Conservation (phyloP, 2,113 vertebrate species). For the Carlito syrichta region DNA sequence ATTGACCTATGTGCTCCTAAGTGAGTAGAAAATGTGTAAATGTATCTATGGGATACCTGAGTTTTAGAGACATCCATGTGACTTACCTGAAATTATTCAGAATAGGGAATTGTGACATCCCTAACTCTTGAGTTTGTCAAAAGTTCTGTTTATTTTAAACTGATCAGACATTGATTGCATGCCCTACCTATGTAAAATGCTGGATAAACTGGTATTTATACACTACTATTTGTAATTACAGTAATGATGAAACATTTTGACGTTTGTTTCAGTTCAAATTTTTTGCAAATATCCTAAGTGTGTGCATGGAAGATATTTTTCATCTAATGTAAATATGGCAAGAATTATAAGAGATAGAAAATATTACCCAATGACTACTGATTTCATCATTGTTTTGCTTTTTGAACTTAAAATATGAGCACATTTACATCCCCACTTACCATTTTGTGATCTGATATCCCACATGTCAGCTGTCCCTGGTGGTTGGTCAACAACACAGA, state of each 20-base stretch:
- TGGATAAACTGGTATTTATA: neutral
- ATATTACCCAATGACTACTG: neutral
- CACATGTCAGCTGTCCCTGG: constrained; percentile 80
- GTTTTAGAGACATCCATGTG: neutral
- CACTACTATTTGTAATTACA: neutral
- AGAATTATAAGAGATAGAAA: neutral
- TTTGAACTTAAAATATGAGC: neutral
- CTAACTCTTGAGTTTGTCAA: neutral
- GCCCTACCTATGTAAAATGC: neutral
- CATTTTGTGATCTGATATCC: constrained; percentile 83
- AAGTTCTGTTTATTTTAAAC: neutral
- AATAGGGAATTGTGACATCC: neutral
- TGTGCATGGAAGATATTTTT: neutral
- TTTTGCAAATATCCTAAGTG: neutral
- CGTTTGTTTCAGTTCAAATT: neutral
- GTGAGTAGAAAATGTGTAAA: neutral
- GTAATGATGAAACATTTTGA: neutral
- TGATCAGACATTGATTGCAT: neutral
- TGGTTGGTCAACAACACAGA: constrained; percentile 82
- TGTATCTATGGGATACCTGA: neutral
- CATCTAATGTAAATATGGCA: neutral
- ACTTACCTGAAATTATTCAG: neutral
- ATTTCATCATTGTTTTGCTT: neutral
- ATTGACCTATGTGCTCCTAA: neutral
- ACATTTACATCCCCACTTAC: constrained; percentile 77